phyloP scores from a whole-genome alignment of 2,113 vertebrate genomes.

The Zapus hudsonius region DNA sequence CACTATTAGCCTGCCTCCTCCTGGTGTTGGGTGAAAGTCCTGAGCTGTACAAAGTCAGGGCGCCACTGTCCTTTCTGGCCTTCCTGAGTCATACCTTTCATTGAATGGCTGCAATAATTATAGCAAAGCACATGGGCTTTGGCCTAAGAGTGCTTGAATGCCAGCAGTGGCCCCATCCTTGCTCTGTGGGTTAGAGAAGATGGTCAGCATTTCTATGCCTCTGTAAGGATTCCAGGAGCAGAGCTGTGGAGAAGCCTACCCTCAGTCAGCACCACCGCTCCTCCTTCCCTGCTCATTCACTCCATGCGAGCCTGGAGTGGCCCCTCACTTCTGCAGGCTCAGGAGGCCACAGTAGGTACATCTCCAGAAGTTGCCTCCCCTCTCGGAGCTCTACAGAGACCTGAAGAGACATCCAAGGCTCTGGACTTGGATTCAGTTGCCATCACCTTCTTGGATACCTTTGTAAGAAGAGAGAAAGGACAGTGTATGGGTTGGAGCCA shows the following conservation, averaged over 20 bases:
- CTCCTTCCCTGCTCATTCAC: not conserved
- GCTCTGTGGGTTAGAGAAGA: not conserved
- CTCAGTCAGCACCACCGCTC: fast-evolving
- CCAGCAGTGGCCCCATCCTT: not conserved
- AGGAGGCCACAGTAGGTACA: not conserved
- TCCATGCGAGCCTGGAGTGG: not conserved
- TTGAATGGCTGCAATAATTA: not conserved
- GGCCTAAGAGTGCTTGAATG: not conserved
- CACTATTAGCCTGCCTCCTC: not conserved
- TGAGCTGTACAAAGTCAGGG: not conserved
- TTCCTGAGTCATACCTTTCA: not conserved
- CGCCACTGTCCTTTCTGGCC: not conserved
- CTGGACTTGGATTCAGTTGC: not conserved
- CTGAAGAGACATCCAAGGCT: not conserved
- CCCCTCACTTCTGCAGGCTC: not conserved
- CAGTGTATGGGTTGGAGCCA: not conserved
- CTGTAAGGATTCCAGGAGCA: not conserved
- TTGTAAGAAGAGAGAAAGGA: not conserved
- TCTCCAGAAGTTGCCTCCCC: not conserved
- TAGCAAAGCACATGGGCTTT: not conserved
- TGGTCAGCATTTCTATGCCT: not conserved
- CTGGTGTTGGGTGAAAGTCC: not conserved
- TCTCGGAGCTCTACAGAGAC: not conserved
- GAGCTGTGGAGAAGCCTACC: not conserved
- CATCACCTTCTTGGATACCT: not conserved